phyloP scores from a whole-genome alignment of 2,797 vertebrate genomes.

The Merluccius polli region DNA sequence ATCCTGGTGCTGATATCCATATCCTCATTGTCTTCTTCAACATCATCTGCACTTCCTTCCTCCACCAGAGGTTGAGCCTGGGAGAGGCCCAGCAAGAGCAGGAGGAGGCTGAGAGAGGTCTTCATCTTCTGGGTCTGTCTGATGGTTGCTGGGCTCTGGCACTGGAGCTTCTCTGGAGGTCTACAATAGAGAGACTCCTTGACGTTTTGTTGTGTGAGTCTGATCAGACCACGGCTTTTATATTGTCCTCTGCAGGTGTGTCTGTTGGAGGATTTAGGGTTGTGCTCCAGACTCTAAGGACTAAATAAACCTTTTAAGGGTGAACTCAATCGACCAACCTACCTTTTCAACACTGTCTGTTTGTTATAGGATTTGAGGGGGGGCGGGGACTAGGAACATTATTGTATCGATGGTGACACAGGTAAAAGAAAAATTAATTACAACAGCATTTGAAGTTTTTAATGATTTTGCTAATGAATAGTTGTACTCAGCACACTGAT shows the following conservation, averaged over 20 bases:
- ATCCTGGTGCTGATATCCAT: slow-evolving; percentile 41
- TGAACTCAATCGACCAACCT: not conserved
- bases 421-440: not conserved
- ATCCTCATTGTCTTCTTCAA: not conserved
- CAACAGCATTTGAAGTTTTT: too few relatives aligned
- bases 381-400: not conserved
- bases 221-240: slow-evolving; percentile 26
- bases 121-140: slow-evolving; percentile 31
- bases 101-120: slow-evolving; percentile 25
- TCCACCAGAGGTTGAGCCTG: slow-evolving; percentile 18
- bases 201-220: not conserved
- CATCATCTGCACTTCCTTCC: not conserved
- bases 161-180: slow-evolving; percentile 3
- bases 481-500: too few relatives aligned
- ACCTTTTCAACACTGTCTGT: not conserved
- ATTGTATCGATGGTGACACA: not conserved
- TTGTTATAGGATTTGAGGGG: not conserved
- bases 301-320: slow-evolving; percentile 14
- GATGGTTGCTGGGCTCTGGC: not conserved
- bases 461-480: too few relatives aligned
- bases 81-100: slow-evolving; percentile 35
- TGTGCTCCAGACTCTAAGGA: slow-evolving; percentile 6
- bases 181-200: slow-evolving; percentile 10
- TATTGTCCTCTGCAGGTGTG: slow-evolving; percentile 21
- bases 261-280: slow-evolving; percentile 12